Conservation (phyloP, 2,888 invertebrate genomes). For the Macrosiphum euphorbiae region DNA sequence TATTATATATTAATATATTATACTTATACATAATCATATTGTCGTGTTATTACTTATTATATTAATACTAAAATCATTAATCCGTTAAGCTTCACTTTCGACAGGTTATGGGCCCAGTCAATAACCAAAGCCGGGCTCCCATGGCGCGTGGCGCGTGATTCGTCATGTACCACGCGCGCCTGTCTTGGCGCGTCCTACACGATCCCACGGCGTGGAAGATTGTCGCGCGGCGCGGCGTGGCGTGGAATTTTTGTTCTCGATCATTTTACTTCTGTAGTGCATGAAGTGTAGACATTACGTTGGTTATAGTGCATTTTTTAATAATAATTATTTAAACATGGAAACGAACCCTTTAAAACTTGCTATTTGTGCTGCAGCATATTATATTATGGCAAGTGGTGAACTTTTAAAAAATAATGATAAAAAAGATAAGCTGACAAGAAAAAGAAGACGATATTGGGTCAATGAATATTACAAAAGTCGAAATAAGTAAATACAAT, state of each 20-base stretch:
- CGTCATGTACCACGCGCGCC: background rate
- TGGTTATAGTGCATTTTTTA: background rate
- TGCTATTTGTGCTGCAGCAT: constrained; percentile 8
- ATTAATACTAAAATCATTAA: too few relatives aligned
- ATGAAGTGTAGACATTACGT: too few relatives aligned
- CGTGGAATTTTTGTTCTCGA: too few relatives aligned
- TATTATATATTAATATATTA: too few relatives aligned
- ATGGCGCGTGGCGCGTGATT: background rate
- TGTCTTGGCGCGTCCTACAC: too few relatives aligned
- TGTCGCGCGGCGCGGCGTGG: too few relatives aligned
- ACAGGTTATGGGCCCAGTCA: too few relatives aligned
- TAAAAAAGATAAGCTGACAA: constrained; percentile 4
- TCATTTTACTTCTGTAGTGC: background rate
- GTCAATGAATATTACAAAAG: constrained; percentile 26
- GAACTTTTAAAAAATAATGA: background rate
- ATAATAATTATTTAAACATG: background rate
- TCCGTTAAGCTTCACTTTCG: too few relatives aligned
- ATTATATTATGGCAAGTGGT: constrained; percentile 29
- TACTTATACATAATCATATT: too few relatives aligned
- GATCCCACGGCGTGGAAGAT: too few relatives aligned
- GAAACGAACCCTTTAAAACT: constrained; percentile 4
- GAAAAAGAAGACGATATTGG: constrained; percentile 28
- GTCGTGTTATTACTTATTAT: too few relatives aligned
- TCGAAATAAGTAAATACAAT: background rate
- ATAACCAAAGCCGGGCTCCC: background rate